Base-by-base conservation (phyloP, 2,888 invertebrate genomes). In the Eucera pruinosa region DNA sequence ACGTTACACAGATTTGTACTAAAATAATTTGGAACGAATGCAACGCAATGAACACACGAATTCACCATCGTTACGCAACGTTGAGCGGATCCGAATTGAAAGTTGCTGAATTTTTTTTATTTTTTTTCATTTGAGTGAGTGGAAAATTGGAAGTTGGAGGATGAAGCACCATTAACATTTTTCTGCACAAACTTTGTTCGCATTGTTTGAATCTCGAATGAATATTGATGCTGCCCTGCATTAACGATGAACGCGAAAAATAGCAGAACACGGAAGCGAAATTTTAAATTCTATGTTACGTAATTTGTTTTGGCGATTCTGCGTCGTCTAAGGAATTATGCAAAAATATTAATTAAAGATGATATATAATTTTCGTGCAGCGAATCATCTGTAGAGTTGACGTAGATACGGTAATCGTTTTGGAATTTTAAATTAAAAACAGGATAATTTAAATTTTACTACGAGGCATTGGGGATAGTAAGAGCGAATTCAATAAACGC, bases 21-120 rank as follows among this genome's bases (percentile, higher is more conserved):
- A 72, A 79, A 80, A 83, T 83, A 83, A 85, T 85, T 78, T 75
- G 74, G 72, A 55, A 72, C 45, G 76, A 79, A 39, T 5, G 6
- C 11, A 79, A 43, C 3, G 9, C 9, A 39, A 5, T 48, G 27
- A 15, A 18, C 7, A 36, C 36, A 11, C 48, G 9, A 11, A 39
- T 25, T 30, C 18, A 43, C 33, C 23, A 33, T 61, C 36, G 52
- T 71, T 75, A 61, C 41, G 48, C 33, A 65, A 80, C 79, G 66
- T 65, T 57, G 45, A 30, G 39, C 47, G 41, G 65, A 67, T 60
- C 30, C 27, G 45, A 64, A 74, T 67, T 36, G 33, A 39, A 72
- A 72, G 41, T 68, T 70, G 33, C 55, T 30, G 20, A 25, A 20
- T 18, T 33, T 43, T 25, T 33, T 20, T 30, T 30, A 33, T 33